Percentiles rank a stretch among this genome's conserved stretches.
Evolutionary conservation across 2,113 vertebrate species (phyloP).

Genomic region (Crypturellus undulatus): DNA sequence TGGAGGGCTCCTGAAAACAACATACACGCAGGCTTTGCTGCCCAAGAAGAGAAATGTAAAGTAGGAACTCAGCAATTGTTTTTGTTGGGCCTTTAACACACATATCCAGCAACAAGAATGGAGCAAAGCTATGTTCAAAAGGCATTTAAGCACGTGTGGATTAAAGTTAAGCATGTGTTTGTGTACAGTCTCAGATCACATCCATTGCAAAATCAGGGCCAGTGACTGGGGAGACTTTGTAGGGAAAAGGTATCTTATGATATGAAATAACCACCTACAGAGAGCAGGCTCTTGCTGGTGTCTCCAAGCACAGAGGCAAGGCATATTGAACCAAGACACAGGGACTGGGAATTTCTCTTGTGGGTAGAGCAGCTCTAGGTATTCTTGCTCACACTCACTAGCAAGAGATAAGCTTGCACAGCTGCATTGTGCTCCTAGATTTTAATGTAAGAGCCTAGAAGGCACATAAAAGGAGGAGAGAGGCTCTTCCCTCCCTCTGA

Average conservation of each 20-base stretch:
- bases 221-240: neutral
- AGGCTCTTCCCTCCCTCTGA: neutral
- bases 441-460: neutral
- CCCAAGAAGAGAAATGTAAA: neutral
- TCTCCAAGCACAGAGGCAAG: neutral
- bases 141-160: neutral
- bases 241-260: neutral
- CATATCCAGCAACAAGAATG: neutral
- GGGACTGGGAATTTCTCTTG: neutral
- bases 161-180: conserved; percentile 50
- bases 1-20: conserved; percentile 7
- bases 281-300: neutral
- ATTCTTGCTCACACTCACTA: neutral
- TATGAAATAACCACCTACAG: conserved; percentile 18
- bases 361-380: neutral
- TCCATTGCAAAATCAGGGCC: neutral
- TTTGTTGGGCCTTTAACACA: neutral
- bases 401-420: neutral
- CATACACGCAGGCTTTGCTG: neutral
- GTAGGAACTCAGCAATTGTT: neutral
- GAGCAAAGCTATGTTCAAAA: conserved; percentile 31
- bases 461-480: neutral
- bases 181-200: neutral
- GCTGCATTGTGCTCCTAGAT: neutral
- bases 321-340: neutral